These are phyloP conservation scores for Corythoichthys haematopterus DNA, from an alignment of 2,113 vertebrate genomes.

Conservation along the genomic window DNA sequence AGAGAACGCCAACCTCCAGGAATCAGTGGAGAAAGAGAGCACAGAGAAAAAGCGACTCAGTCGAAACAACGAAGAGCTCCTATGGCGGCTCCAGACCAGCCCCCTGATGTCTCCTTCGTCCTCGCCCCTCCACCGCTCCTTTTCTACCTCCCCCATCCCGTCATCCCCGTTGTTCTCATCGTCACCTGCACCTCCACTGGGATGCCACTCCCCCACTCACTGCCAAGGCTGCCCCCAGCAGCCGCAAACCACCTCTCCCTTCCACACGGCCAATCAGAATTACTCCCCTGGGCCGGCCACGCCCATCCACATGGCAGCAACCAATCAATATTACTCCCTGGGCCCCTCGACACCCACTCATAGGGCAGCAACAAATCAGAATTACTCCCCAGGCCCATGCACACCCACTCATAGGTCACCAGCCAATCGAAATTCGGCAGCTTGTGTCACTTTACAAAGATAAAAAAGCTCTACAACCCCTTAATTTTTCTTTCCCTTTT, in stretches of 20 bases:
- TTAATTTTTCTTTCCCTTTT: not conserved
- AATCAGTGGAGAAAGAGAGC: conserved; percentile 87
- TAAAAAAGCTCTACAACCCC: conserved; percentile 54
- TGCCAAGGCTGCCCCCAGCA: conserved; percentile 77
- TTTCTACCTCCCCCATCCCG: conserved; percentile 80
- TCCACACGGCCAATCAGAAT: conserved; percentile 64
- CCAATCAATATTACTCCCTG: conserved; percentile 48
- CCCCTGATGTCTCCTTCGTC: conserved; percentile 82
- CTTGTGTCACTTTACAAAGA: conserved; percentile 78
- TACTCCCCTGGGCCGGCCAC: conserved; percentile 61
- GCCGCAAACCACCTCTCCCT: conserved; percentile 75
- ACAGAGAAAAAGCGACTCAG: conserved; percentile 94
- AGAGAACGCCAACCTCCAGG: conserved; percentile 93
- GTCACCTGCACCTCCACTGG: conserved; percentile 40
- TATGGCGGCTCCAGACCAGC: conserved; percentile 95
- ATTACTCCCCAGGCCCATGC: conserved; percentile 28
- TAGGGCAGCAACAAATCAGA: conserved; percentile 10
- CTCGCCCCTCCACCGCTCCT: conserved; percentile 80
- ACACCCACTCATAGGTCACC: not conserved
- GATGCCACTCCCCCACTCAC: conserved; percentile 75
- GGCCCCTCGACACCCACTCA: conserved; percentile 1
- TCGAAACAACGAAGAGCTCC: conserved; percentile 91
- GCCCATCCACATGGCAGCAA: conserved; percentile 59
- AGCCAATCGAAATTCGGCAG: conserved; percentile 62
- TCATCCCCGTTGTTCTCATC: conserved; percentile 81